Conservation (phyloP, 2,797 vertebrate genomes). For the Gobio occitaniae region DNA sequence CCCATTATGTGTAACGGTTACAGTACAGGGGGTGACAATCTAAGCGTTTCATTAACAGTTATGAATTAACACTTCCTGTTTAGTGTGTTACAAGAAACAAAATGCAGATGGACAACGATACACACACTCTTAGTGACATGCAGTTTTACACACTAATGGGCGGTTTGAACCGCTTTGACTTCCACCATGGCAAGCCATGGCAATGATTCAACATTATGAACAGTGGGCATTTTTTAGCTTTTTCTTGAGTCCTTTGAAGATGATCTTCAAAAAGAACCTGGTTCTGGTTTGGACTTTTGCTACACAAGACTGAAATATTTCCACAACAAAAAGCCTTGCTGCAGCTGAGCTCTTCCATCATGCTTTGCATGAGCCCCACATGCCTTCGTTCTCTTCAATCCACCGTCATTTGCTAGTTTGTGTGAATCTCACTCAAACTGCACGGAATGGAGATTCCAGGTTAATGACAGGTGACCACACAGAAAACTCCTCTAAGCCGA, state of each 20-base stretch:
- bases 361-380: slow-evolving; percentile 69
- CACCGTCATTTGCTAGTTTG: slow-evolving; percentile 70
- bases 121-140: slow-evolving; percentile 58
- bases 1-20: background rate
- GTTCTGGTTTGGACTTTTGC: slow-evolving; percentile 24
- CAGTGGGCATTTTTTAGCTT: slow-evolving; percentile 29
- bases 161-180: slow-evolving; percentile 27
- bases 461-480: slow-evolving; percentile 61
- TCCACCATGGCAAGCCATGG: slow-evolving; percentile 60
- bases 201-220: slow-evolving; percentile 46
- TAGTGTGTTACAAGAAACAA: slow-evolving; percentile 41
- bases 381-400: slow-evolving; percentile 68
- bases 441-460: slow-evolving; percentile 63
- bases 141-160: slow-evolving; percentile 48
- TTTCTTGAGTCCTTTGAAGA: slow-evolving; percentile 46
- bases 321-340: slow-evolving; percentile 68
- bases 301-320: slow-evolving; percentile 48
- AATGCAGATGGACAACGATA: slow-evolving; percentile 54
- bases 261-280: slow-evolving; percentile 36
- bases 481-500: slow-evolving; percentile 58
- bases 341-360: slow-evolving; percentile 66
- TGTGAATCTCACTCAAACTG: slow-evolving; percentile 71
- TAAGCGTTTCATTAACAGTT: slow-evolving; percentile 39
- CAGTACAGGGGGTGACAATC: background rate
- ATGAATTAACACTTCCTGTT: slow-evolving; percentile 32